A percentile compares a stretch with the other conserved stretches of the same genome.
Conservation (phyloP, 2,113 vertebrate genomes). For the Phyllopteryx taeniolatus region DNA sequence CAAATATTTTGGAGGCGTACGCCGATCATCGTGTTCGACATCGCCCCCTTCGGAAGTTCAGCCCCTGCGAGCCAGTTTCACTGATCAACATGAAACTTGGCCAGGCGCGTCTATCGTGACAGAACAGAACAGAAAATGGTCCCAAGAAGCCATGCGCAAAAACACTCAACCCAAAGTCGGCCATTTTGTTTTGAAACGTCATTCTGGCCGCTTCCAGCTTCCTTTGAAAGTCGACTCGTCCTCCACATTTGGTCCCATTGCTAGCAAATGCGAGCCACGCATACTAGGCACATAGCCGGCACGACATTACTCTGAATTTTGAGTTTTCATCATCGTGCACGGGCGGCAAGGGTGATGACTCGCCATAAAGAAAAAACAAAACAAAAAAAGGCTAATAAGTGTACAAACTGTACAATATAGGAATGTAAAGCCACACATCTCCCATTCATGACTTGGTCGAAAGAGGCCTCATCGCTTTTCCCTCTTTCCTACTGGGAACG, state of each 20-base stretch:
- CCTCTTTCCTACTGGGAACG: constrained; percentile 49
- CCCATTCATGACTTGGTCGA: constrained; percentile 47
- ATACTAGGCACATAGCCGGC: background rate
- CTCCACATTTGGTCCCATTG: background rate
- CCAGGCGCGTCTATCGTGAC: background rate
- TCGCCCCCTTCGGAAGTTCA: too few relatives aligned
- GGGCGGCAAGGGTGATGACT: background rate
- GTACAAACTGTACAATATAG: background rate
- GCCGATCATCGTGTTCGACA: too few relatives aligned
- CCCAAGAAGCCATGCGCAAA: background rate
- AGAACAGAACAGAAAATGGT: background rate
- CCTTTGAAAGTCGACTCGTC: background rate
- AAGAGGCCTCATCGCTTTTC: constrained; percentile 20
- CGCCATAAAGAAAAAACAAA: background rate
- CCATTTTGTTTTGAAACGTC: too few relatives aligned
- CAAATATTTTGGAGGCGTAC: too few relatives aligned
- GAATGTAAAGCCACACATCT: constrained; percentile 27
- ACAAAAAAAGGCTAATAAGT: background rate
- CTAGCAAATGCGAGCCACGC: too few relatives aligned
- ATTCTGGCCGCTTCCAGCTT: background rate
- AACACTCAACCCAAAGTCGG: too few relatives aligned
- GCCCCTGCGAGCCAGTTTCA: background rate
- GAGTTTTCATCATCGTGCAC: background rate
- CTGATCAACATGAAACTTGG: background rate
- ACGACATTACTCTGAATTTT: background rate